Evolutionary conservation across 2,888 invertebrate genomes (phyloP).

Genomic region (Drosophila histrio): DNA sequence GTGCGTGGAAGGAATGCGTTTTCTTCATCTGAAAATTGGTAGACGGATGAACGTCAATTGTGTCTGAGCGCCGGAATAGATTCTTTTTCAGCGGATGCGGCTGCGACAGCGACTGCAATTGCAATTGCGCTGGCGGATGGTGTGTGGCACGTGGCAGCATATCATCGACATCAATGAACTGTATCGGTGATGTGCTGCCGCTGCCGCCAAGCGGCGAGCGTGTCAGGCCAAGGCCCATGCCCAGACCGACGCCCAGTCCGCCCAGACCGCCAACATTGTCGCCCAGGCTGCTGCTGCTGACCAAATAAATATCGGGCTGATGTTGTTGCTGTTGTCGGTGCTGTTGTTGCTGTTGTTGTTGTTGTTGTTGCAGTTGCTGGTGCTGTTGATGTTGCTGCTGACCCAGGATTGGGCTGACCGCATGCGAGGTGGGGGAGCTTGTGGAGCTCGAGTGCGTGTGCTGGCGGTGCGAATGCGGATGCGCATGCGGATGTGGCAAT

Average conservation of each 20-base stretch:
- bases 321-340: slow-evolving; percentile 57
- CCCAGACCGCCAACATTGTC: slow-evolving; percentile 72
- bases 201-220: slow-evolving; percentile 71
- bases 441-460: slow-evolving; percentile 77
- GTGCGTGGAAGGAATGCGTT: slow-evolving; percentile 84
- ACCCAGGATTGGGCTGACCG: slow-evolving; percentile 78
- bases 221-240: slow-evolving; percentile 59
- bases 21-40: slow-evolving; percentile 84
- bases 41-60: slow-evolving; percentile 84
- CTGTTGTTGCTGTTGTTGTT: slow-evolving; percentile 29
- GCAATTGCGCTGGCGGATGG: slow-evolving; percentile 65
- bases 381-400: slow-evolving; percentile 53
- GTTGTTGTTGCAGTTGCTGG: slow-evolving; percentile 45
- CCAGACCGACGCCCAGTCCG: slow-evolving; percentile 39
- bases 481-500: slow-evolving; percentile 69
- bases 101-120: slow-evolving; percentile 55
- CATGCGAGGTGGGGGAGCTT: slow-evolving; percentile 81
- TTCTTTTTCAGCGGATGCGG: slow-evolving; percentile 82
- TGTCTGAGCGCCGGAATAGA: slow-evolving; percentile 84
- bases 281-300: slow-evolving; percentile 83
- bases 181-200: slow-evolving; percentile 81
- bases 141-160: slow-evolving; percentile 73
- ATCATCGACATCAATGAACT: slow-evolving; percentile 81
- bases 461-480: slow-evolving; percentile 69
- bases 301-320: slow-evolving; percentile 83